Evolutionary conservation across 2,888 invertebrate species (phyloP).

Genomic region (Sinodicranocentrus sp.): DNA sequence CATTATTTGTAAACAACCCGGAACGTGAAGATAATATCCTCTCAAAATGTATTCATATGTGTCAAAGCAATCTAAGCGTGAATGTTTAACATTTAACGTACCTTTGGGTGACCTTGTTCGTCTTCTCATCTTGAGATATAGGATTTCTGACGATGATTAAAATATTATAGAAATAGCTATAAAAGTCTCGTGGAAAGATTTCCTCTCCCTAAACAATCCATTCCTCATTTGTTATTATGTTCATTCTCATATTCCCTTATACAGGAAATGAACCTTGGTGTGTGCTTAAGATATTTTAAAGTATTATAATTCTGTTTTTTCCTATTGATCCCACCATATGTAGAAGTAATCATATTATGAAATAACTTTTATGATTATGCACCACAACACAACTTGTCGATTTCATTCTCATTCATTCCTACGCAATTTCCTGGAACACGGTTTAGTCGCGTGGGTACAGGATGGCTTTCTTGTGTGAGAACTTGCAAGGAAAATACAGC

Average conservation of each 20-base stretch:
- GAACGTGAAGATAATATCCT: slow-evolving; percentile 11
- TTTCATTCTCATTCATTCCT: slow-evolving; percentile 3
- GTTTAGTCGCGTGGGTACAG: neutral
- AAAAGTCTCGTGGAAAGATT: too few species aligned
- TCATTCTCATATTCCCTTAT: neutral
- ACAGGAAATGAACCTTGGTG: neutral
- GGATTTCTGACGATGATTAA: too few species aligned
- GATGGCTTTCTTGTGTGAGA: neutral
- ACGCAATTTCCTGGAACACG: slow-evolving; percentile 21
- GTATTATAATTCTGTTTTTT: neutral
- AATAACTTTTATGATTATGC: neutral
- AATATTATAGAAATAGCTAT: too few species aligned
- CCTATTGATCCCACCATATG: neutral
- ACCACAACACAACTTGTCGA: slow-evolving; percentile 1
- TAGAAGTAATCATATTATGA: neutral
- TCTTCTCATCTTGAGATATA: slow-evolving; percentile 59
- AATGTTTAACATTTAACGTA: slow-evolving; percentile 29
- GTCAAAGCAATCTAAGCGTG: neutral
- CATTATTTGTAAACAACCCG: slow-evolving; percentile 23
- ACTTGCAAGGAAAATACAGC: neutral
- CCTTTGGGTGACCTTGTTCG: slow-evolving; percentile 72
- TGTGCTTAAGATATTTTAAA: neutral
- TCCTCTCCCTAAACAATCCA: too few species aligned
- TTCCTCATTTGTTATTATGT: too few species aligned
- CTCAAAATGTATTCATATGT: too few species aligned